A percentile compares a stretch with the other conserved stretches of the same genome.
Evolutionary conservation across 1,140 invertebrate species (phyloP).

Genomic region (Tetramorium parvispinum): DNA sequence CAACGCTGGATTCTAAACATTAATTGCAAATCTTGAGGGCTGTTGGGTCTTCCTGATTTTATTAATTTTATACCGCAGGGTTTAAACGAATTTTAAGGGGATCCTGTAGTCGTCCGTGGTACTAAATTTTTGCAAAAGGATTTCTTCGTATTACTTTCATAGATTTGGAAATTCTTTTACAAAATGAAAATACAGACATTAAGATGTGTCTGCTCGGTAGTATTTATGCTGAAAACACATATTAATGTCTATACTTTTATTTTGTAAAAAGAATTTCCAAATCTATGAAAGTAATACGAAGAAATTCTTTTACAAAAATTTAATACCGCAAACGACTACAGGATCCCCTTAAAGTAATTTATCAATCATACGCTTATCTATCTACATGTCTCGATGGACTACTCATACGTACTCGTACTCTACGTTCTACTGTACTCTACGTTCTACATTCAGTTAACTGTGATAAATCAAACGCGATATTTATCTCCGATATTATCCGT

Average conservation of each 20-base stretch:
- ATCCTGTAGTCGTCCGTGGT: no score
- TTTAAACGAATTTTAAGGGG: background rate
- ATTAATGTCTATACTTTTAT: no score
- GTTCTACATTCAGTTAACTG: conserved; percentile 1
- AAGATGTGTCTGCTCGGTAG: no score
- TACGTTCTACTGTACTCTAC: background rate
- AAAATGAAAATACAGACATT: no score
- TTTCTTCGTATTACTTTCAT: no score
- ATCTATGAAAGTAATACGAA: no score
- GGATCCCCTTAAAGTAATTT: background rate
- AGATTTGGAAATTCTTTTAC: no score
- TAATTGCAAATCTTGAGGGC: background rate
- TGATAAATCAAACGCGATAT: conserved; percentile 25
- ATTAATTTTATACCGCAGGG: background rate
- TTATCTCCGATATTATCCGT: conserved; percentile 1
- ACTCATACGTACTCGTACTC: background rate
- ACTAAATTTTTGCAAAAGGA: no score
- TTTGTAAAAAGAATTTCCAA: no score
- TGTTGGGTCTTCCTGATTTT: background rate
- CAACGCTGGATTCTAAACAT: background rate
- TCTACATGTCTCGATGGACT: background rate
- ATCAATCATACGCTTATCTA: background rate
- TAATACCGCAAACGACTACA: no score
- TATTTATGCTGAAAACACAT: no score
- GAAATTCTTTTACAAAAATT: no score